Conservation (phyloP, 2,888 invertebrate genomes). For the Drosophila barbarae region DNA sequence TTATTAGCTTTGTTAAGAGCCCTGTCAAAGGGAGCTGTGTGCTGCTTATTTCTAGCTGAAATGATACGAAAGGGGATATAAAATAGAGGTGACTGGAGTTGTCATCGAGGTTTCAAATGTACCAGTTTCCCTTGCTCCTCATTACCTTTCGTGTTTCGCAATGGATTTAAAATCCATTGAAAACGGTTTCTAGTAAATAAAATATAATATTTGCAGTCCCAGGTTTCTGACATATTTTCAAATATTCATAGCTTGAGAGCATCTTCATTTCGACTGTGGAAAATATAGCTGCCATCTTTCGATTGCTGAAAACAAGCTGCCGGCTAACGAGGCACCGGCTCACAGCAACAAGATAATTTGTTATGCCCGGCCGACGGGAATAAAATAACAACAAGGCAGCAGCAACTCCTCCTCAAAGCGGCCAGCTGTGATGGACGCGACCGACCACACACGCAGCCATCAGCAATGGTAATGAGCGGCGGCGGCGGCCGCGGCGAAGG, state of each 20-base stretch:
- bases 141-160: background rate
- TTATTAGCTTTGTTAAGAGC: constrained; percentile 19
- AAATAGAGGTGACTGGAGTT: background rate
- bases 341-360: constrained; percentile 60
- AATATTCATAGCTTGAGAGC: background rate
- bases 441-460: constrained; percentile 59
- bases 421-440: constrained; percentile 64
- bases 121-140: too few relatives aligned
- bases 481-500: constrained; percentile 33
- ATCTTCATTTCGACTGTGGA: constrained; percentile 30
- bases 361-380: constrained; percentile 54
- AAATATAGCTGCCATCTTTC: constrained; percentile 41
- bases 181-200: background rate
- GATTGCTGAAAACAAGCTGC: constrained; percentile 55
- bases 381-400: constrained; percentile 33
- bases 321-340: constrained; percentile 63
- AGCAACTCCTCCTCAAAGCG: constrained; percentile 26
- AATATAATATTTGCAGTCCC: background rate
- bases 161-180: background rate
- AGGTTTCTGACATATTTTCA: background rate
- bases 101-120: background rate
- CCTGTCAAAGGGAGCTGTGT: constrained; percentile 3
- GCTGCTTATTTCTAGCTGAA: background rate
- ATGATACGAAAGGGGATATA: background rate
- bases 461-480: constrained; percentile 67